Percentiles rank a stretch among this genome's conserved stretches.
phyloP scores from a whole-genome alignment of 2,888 invertebrate genomes.

The Xanthia togata region DNA sequence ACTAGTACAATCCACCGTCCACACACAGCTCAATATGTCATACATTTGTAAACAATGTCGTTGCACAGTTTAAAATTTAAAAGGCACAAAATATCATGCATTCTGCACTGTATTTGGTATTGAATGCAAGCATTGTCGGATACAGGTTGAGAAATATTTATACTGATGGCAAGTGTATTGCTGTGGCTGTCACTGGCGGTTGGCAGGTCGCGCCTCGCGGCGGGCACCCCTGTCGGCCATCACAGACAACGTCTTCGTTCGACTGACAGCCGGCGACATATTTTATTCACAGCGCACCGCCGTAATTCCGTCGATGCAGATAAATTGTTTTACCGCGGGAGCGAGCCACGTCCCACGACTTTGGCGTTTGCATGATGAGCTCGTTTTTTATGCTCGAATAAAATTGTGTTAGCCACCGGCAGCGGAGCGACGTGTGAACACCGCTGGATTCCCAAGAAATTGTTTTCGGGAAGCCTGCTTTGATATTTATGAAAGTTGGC shows the following conservation, averaged over 20 bases:
- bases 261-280: constrained; percentile 89
- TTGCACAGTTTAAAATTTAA: constrained; percentile 13
- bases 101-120: constrained; percentile 32
- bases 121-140: constrained; percentile 38
- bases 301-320: constrained; percentile 90
- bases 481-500: constrained; percentile 89
- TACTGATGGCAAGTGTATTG: constrained; percentile 26
- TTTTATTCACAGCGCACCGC: constrained; percentile 89
- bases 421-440: constrained; percentile 83
- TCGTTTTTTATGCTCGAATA: constrained; percentile 90
- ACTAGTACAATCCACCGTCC: background rate
- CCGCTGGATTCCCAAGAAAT: constrained; percentile 84
- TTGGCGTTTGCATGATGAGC: constrained; percentile 90
- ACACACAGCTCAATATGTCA: constrained; percentile 7
- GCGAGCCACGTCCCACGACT: constrained; percentile 86
- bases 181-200: constrained; percentile 7
- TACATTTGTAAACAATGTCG: constrained; percentile 27
- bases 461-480: constrained; percentile 86
- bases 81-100: constrained; percentile 27
- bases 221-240: constrained; percentile 75
- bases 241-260: constrained; percentile 81
- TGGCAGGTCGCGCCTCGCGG: constrained; percentile 45
- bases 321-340: constrained; percentile 90
- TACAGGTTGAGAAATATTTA: constrained; percentile 46
- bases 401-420: constrained; percentile 88